Evolutionary conservation across 2,113 vertebrate genomes (phyloP).

Genomic region (Upupa epops): DNA sequence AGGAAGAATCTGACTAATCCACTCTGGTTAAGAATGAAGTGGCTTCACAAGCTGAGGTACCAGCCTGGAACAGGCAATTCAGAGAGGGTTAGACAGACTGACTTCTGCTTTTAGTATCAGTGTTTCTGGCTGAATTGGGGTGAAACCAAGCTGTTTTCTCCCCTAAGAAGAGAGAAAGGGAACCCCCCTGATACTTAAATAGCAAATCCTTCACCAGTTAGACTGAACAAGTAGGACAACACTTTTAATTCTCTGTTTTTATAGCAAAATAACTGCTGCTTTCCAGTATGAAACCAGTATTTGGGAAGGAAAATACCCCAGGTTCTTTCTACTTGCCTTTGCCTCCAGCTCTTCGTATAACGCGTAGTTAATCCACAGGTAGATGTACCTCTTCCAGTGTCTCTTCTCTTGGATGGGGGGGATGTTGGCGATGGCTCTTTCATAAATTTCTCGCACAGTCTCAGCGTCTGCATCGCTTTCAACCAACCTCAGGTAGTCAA

Average conservation of each 20-base stretch:
- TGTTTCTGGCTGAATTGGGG: not conserved
- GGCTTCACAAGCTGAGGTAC: not conserved
- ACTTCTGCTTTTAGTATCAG: not conserved
- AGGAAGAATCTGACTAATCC: not conserved
- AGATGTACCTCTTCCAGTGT: conserved; percentile 97
- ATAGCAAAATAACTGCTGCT: not conserved
- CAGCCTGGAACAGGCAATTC: not conserved
- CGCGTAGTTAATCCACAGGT: conserved; percentile 96
- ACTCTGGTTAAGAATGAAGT: not conserved
- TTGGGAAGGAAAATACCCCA: fast-evolving
- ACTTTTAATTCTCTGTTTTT: not conserved
- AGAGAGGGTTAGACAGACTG: not conserved
- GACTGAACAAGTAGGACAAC: fast-evolving
- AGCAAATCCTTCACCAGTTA: not conserved
- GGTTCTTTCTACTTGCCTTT: conserved; percentile 77
- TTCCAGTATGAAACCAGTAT: not conserved
- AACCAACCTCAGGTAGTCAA: conserved; percentile 93
- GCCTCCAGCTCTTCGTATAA: conserved; percentile 96
- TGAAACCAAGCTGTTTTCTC: not conserved
- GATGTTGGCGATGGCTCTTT: conserved; percentile 92
- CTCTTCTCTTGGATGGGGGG: conserved; percentile 94
- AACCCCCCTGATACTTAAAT: fast-evolving
- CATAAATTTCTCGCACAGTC: conserved; percentile 90
- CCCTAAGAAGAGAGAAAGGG: too few species aligned
- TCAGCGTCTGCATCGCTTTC: conserved; percentile 90